Conservation (phyloP, 2,113 vertebrate species). For the Archocentrus centrarchus region DNA sequence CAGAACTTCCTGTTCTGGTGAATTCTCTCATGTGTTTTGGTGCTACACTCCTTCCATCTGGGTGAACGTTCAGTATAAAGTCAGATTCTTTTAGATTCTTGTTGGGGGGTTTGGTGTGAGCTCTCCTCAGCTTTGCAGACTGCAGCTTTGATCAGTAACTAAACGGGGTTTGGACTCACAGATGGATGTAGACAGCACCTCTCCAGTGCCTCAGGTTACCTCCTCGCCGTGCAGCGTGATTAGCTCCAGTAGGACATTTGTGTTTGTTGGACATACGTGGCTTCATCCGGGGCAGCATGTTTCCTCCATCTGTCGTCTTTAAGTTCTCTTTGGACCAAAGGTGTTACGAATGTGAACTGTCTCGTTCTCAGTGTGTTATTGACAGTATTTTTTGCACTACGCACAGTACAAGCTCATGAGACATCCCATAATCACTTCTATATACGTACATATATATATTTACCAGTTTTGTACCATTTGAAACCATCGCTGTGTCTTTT, state of each 20-base stretch:
- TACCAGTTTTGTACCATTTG: slow-evolving; percentile 62
- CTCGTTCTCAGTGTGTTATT: not conserved
- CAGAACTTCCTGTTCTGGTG: no score
- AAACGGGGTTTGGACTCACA: not conserved
- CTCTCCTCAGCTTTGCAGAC: not conserved
- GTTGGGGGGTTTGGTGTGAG: not conserved
- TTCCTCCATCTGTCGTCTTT: slow-evolving; percentile 1
- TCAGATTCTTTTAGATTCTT: no score
- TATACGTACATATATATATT: slow-evolving; percentile 15
- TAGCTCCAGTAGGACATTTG: slow-evolving; percentile 16
- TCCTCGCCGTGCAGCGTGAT: not conserved
- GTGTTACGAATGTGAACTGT: slow-evolving; percentile 54
- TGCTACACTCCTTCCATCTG: not conserved
- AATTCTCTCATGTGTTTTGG: not conserved
- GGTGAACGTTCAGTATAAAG: no score
- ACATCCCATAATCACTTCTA: slow-evolving; percentile 14
- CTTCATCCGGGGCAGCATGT: slow-evolving; percentile 24
- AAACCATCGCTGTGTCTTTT: slow-evolving; percentile 44
- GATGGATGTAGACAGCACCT: slow-evolving; percentile 18
- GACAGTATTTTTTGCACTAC: slow-evolving; percentile 68
- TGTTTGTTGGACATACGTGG: not conserved
- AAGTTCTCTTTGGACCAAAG: slow-evolving; percentile 68
- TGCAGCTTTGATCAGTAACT: not conserved
- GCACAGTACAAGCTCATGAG: slow-evolving; percentile 40
- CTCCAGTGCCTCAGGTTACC: slow-evolving; percentile 50